Evolutionary conservation across 2,888 invertebrate species (phyloP).

Genomic region (Escarpia spicata): DNA sequence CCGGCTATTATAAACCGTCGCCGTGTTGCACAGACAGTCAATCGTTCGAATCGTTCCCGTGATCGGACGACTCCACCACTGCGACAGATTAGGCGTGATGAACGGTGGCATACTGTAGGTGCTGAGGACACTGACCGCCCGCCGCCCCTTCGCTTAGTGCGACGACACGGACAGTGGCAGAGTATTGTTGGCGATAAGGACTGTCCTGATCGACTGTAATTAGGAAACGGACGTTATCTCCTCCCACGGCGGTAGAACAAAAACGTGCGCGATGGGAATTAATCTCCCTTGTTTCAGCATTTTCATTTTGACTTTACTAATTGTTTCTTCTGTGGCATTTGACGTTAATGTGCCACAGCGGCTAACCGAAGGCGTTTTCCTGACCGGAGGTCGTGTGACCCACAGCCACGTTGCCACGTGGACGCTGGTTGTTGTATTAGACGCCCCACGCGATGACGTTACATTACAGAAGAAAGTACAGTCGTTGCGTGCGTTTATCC

Average conservation of each 20-base stretch:
- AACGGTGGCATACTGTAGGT: neutral
- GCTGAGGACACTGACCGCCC: neutral
- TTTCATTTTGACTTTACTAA: neutral
- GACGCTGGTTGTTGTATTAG: neutral
- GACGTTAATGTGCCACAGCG: neutral
- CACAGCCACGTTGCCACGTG: neutral
- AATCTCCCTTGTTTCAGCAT: neutral
- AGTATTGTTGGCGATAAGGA: neutral
- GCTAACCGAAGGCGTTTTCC: neutral
- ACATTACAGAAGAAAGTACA: neutral
- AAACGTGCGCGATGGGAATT: constrained; percentile 9
- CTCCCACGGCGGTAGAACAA: neutral
- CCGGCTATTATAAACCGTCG: neutral
- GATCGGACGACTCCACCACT: neutral
- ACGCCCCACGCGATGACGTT: neutral
- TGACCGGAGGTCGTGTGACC: neutral
- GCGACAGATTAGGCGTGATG: neutral
- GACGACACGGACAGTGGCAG: neutral
- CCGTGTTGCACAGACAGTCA: neutral
- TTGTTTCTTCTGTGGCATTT: neutral
- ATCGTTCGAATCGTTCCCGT: neutral
- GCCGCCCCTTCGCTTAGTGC: neutral
- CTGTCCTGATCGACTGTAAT: neutral
- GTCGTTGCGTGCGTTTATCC: neutral
- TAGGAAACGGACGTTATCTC: neutral